phyloP scores from a whole-genome alignment of 2,797 vertebrate genomes.

The Lithobates sylvaticus region DNA sequence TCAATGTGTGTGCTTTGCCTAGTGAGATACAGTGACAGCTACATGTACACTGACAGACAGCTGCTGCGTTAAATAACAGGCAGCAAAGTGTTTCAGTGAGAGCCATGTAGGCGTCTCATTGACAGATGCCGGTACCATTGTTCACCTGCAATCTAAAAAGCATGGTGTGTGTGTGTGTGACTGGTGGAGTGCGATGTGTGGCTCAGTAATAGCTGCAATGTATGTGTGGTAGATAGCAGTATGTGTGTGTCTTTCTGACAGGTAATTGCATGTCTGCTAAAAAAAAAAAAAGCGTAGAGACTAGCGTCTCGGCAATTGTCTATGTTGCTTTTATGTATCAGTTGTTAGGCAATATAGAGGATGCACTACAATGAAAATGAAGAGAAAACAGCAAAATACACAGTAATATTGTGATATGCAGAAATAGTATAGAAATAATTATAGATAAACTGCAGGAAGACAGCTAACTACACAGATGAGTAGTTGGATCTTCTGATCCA shows the following conservation, averaged over 20 bases:
- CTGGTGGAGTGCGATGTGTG: background rate
- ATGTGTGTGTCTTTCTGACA: conserved; percentile 4
- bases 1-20: background rate
- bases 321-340: background rate
- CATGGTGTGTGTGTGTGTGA: background rate
- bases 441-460: no score
- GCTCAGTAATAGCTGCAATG: background rate
- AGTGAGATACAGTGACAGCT: background rate
- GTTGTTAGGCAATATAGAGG: background rate
- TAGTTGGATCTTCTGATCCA: no score
- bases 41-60: background rate
- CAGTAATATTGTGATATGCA: background rate
- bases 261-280: background rate
- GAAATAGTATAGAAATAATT: no score
- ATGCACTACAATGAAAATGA: background rate
- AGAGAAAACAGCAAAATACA: background rate
- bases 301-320: background rate
- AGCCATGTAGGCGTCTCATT: conserved; percentile 10
- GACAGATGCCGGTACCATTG: background rate
- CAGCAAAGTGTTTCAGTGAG: background rate
- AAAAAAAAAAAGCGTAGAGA: background rate
- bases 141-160: background rate
- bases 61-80: background rate
- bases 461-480: no score
- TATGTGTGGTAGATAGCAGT: background rate